Percentiles rank a stretch among this genome's conserved stretches.
Conservation (phyloP, 2,888 invertebrate species). For the Spodoptera exigua region DNA sequence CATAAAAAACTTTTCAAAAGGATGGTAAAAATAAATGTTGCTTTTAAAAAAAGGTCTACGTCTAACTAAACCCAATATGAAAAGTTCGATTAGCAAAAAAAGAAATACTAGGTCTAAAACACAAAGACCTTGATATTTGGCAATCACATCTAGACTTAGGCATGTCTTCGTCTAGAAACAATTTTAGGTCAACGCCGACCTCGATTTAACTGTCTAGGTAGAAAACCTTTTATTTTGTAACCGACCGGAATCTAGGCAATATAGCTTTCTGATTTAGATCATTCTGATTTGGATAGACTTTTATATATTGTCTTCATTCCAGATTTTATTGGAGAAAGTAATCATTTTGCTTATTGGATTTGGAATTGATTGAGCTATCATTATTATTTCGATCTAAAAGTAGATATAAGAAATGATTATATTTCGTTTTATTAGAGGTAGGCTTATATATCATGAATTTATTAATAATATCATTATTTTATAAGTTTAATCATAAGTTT, state of each 20-base stretch:
- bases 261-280: slow-evolving; percentile 31
- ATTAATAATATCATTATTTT: too few relatives aligned
- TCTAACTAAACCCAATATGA: not conserved
- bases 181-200: slow-evolving; percentile 39
- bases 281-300: slow-evolving; percentile 16
- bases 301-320: slow-evolving; percentile 1
- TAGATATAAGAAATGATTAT: too few relatives aligned
- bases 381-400: too few relatives aligned
- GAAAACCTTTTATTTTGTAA: slow-evolving; percentile 38
- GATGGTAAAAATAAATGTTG: too few relatives aligned
- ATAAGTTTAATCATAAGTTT: too few relatives aligned
- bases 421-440: too few relatives aligned
- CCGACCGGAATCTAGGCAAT: slow-evolving; percentile 17
- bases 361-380: too few relatives aligned
- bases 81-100: slow-evolving; percentile 4
- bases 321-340: too few relatives aligned
- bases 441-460: too few relatives aligned
- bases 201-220: slow-evolving; percentile 49
- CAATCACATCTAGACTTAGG: slow-evolving; percentile 26
- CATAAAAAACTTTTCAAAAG: too few relatives aligned
- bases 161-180: slow-evolving; percentile 26
- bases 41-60: too few relatives aligned
- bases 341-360: too few relatives aligned
- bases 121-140: slow-evolving; percentile 19
- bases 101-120: not conserved